phyloP scores from a whole-genome alignment of 2,113 vertebrate genomes.

The Sialia sialis region DNA sequence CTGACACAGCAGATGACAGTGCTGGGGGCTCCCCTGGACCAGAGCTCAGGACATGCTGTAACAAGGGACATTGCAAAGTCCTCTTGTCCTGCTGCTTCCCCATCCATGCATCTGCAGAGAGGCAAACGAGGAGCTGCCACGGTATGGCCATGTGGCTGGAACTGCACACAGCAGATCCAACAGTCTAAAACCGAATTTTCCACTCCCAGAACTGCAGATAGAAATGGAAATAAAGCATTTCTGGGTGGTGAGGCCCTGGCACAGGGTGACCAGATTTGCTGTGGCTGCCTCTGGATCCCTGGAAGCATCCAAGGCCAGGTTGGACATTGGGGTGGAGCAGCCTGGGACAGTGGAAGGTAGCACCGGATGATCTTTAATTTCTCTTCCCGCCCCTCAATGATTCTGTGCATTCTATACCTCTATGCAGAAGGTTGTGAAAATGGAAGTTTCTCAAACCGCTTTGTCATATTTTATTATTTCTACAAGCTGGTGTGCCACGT shows the following conservation, averaged over 20 bases:
- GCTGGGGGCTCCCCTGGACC: neutral
- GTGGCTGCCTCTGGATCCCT: neutral
- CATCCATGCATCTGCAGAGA: rapidly evolving
- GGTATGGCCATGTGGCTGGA: rapidly evolving
- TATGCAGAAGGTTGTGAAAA: neutral
- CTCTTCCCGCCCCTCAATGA: neutral
- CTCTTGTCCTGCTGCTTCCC: neutral
- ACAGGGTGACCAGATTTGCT: neutral
- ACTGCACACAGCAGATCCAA: rapidly evolving
- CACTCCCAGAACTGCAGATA: neutral
- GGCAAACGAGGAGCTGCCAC: rapidly evolving
- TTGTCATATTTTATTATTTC: neutral
- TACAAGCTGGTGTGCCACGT: neutral
- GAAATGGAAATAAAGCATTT: neutral
- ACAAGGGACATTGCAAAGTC: neutral
- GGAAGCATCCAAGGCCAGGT: rapidly evolving
- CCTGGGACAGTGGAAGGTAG: rapidly evolving
- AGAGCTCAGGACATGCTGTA: neutral
- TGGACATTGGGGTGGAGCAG: neutral
- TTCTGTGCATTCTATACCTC: too few relatives aligned
- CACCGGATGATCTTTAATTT: neutral
- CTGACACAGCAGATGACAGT: rapidly evolving
- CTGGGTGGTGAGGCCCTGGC: rapidly evolving
- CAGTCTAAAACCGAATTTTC: neutral
- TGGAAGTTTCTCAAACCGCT: neutral